Evolutionary conservation across 2,113 vertebrate species (phyloP).

Genomic region (Apeltes quadracus): DNA sequence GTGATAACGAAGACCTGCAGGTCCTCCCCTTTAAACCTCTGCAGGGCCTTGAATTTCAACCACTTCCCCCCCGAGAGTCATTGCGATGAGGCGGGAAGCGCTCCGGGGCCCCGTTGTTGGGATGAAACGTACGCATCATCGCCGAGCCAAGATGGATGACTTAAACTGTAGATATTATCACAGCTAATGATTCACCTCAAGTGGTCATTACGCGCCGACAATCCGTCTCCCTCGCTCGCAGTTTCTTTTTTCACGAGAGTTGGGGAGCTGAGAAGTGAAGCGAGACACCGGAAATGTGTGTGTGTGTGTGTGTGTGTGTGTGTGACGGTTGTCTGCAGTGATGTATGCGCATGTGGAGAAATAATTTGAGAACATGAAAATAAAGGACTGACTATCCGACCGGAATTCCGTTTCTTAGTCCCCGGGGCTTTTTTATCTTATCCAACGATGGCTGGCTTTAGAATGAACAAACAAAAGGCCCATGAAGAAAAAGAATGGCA

Average conservation of each 20-base stretch:
- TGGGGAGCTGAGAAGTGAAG: conserved; percentile 36
- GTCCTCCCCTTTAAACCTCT: conserved; percentile 6
- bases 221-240: conserved; percentile 58
- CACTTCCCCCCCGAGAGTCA: conserved; percentile 2
- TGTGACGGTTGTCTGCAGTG: background rate
- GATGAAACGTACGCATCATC: conserved; percentile 56
- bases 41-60: conserved; percentile 13
- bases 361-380: background rate
- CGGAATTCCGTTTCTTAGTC: conserved; percentile 26
- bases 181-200: conserved; percentile 81
- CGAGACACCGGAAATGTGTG: background rate
- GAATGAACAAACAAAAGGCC: background rate
- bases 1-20: background rate
- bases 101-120: conserved; percentile 22
- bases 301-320: background rate
- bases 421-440: background rate
- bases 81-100: conserved; percentile 18
- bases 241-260: conserved; percentile 37
- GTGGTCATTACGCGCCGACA: conserved; percentile 68
- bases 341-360: background rate
- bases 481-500: background rate
- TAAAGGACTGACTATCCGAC: conserved; percentile 9
- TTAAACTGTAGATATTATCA: conserved; percentile 78
- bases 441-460: background rate
- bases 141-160: conserved; percentile 66